These are phyloP conservation scores for Lathamus discolor DNA, from an alignment of 2,113 vertebrate genomes.

Conservation along the genomic window DNA sequence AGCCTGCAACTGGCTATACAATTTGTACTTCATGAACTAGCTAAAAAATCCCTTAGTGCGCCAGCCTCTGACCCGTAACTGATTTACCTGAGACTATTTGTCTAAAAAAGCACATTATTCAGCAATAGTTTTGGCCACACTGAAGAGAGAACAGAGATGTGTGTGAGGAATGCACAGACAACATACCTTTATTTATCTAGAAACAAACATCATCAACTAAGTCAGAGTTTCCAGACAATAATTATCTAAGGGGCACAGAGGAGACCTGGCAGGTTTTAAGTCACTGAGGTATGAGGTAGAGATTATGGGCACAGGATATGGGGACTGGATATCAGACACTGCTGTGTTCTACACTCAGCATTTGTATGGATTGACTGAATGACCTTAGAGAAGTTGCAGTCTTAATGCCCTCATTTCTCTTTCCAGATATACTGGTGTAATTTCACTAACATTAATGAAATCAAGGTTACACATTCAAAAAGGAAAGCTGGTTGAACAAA, in stretches of 20 bases:
- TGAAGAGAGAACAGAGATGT: background rate
- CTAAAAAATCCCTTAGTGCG: background rate
- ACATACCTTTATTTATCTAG: background rate
- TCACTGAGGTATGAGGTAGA: slow-evolving; percentile 1
- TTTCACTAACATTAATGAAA: background rate
- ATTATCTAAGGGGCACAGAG: background rate
- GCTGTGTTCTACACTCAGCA: background rate
- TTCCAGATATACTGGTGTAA: background rate
- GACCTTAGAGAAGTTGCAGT: background rate
- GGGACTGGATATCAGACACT: background rate
- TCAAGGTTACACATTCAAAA: background rate
- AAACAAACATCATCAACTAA: background rate
- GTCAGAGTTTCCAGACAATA: slow-evolving; percentile 27
- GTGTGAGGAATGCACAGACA: background rate
- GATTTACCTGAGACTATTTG: background rate
- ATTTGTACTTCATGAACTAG: background rate
- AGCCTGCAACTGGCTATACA: background rate
- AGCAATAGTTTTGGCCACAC: background rate
- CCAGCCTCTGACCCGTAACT: background rate
- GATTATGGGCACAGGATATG: background rate
- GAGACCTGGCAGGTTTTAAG: slow-evolving; percentile 8
- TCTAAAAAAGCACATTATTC: background rate
- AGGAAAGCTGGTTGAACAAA: background rate
- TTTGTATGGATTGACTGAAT: background rate
- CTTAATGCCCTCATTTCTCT: background rate